phyloP scores from a whole-genome alignment of 2,797 vertebrate genomes.

The Myotis findleyi region DNA sequence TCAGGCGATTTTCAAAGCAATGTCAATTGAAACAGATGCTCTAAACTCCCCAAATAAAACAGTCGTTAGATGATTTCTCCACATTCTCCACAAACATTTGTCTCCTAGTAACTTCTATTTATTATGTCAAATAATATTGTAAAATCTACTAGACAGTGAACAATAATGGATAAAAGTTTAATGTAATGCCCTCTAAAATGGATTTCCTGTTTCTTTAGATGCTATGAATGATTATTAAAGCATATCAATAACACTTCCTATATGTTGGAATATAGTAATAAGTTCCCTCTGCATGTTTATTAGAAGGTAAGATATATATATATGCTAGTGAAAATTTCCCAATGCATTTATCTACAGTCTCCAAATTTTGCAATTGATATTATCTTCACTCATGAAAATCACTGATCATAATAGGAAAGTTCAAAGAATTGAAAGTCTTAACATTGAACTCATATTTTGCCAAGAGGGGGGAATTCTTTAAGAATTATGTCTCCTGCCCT shows the following conservation, averaged over 20 bases:
- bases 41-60: conserved; percentile 10
- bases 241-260: conserved; percentile 6
- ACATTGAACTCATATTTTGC: conserved; percentile 46
- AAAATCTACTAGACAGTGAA: conserved; percentile 56
- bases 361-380: conserved; percentile 9
- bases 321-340: conserved; percentile 9
- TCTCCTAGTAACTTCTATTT: conserved; percentile 51
- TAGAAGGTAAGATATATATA: conserved; percentile 36
- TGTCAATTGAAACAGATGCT: conserved; percentile 63
- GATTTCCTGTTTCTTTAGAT: conserved; percentile 51
- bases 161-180: conserved; percentile 42
- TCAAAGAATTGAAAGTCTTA: conserved; percentile 47
- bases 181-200: conserved; percentile 30
- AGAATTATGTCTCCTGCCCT: background rate
- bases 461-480: conserved; percentile 19
- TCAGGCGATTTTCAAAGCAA: conserved; percentile 66
- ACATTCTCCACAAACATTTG: conserved; percentile 17
- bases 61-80: conserved; percentile 22
- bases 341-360: conserved; percentile 24
- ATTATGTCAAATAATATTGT: conserved; percentile 50
- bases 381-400: conserved; percentile 48
- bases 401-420: conserved; percentile 13
- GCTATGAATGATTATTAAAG: conserved; percentile 32
- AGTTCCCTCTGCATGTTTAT: background rate
- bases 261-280: conserved; percentile 30